Base-by-base conservation (phyloP, 2,113 vertebrate genomes). In the Osmerus eperlanus region DNA sequence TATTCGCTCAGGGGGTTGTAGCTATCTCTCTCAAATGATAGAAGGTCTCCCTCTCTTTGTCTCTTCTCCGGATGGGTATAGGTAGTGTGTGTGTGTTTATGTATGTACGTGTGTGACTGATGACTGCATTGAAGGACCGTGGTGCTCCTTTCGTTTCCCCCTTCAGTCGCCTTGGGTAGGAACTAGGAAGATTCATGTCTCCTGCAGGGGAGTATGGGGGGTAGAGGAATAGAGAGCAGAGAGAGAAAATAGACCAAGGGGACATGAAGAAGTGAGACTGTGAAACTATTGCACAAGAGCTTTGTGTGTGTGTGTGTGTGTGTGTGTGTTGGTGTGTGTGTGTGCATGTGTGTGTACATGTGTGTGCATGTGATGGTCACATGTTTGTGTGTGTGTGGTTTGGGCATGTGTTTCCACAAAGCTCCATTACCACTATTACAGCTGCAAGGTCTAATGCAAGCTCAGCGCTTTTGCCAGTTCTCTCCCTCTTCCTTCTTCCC, bases 1-100 rank as follows among this genome's bases (percentile, higher is more conserved):
- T 84, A 80, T 83, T 78, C 81, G 82, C 89, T 82, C 3, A 11
- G 75, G 81, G 89, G 82, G 21, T 71, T 78, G 80, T 76, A 72
- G 78, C 85, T 85, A 89, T 90, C 88, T 89, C 41, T 47, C 41
- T 47, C 8, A 47, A 47, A 47, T 47, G 9, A 47, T 47, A 47
- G 68, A 69, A 74, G 70, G 56, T 72, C 73, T 76, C 72, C 59
- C 25, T 83, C 67, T 64, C 66, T 6, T 32, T 68, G 58, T 79
- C 78, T 79, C 60, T 77, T 63, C 70, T 36, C 76, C 54, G 15
- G 59, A 68, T 63, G 58, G 64, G 81, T 75, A 63, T 67, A 77
- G 32, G 14, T 8, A 47, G 7, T 41, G 4, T 58, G 18, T 75
- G 55, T 71, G 68, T 23, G 67, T 68, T 47, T 56, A 11, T 32